Evolutionary conservation across 1,140 invertebrate species (phyloP).

Genomic region (Eurytemora carolleeae): DNA sequence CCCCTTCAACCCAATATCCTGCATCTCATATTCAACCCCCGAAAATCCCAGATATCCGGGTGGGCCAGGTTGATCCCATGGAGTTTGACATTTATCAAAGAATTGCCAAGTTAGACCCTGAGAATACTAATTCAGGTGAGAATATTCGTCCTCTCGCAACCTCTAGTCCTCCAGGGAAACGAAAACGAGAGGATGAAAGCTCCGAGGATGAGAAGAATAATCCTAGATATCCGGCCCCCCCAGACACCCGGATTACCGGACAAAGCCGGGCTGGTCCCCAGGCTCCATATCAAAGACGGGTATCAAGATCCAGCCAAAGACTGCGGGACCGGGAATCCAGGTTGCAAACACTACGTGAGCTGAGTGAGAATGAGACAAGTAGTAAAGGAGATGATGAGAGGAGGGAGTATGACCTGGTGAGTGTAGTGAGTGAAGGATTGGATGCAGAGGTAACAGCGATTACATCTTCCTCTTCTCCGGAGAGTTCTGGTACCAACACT

Average conservation of each 20-base stretch:
- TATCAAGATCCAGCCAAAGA: not conserved
- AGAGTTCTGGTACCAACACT: not conserved
- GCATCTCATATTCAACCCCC: conserved; percentile 1
- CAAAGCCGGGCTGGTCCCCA: not conserved
- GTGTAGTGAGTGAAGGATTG: conserved; percentile 7
- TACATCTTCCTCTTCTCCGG: conserved; percentile 5
- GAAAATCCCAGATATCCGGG: not conserved
- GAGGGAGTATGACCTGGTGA: not conserved
- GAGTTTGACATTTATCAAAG: not conserved
- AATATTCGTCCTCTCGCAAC: not conserved
- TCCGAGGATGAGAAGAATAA: not conserved
- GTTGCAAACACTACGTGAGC: not conserved
- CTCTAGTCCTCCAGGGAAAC: not conserved
- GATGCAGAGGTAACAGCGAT: conserved; percentile 10
- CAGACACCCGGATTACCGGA: not conserved
- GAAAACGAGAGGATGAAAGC: not conserved
- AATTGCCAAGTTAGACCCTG: not conserved
- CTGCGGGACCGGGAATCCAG: not conserved
- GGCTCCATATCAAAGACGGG: not conserved
- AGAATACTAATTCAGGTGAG: not conserved
- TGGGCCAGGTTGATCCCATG: not conserved
- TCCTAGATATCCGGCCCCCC: not conserved
- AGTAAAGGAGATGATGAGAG: not conserved
- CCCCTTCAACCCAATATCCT: conserved; percentile 3
- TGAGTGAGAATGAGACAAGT: not conserved